phyloP scores from a whole-genome alignment of 2,797 vertebrate genomes.

The Chaetodon trifasciatus region DNA sequence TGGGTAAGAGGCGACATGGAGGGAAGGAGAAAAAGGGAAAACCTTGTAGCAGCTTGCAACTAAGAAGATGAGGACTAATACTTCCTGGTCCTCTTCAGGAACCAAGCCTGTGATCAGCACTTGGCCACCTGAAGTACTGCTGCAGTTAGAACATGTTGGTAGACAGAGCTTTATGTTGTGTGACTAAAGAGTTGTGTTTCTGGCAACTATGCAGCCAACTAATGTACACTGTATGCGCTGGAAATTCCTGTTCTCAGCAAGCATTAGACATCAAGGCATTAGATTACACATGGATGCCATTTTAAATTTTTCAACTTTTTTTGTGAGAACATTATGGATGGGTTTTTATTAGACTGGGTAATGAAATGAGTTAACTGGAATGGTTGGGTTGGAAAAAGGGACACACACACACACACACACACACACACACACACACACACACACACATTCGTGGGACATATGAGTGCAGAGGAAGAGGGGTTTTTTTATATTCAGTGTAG shows the following conservation, averaged over 20 bases:
- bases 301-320: no score
- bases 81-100: constrained; percentile 51
- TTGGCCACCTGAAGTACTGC: constrained; percentile 52
- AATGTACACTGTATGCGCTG: background rate
- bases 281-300: no score
- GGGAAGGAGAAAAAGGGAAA: constrained; percentile 31
- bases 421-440: background rate
- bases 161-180: constrained; percentile 27
- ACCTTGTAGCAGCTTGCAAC: constrained; percentile 65
- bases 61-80: constrained; percentile 70
- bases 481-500: background rate
- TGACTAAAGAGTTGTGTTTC: constrained; percentile 10
- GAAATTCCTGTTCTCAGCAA: background rate
- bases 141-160: background rate
- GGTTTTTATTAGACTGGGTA: no score
- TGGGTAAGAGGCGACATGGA: constrained; percentile 42
- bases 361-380: no score
- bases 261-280: no score
- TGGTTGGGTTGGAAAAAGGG: background rate
- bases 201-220: background rate
- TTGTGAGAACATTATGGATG: no score
- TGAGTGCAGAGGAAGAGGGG: background rate
- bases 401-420: background rate
- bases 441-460: background rate
- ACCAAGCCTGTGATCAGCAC: constrained; percentile 57